Conservation (phyloP, 2,888 invertebrate species). For the Amphipoea lucens region DNA sequence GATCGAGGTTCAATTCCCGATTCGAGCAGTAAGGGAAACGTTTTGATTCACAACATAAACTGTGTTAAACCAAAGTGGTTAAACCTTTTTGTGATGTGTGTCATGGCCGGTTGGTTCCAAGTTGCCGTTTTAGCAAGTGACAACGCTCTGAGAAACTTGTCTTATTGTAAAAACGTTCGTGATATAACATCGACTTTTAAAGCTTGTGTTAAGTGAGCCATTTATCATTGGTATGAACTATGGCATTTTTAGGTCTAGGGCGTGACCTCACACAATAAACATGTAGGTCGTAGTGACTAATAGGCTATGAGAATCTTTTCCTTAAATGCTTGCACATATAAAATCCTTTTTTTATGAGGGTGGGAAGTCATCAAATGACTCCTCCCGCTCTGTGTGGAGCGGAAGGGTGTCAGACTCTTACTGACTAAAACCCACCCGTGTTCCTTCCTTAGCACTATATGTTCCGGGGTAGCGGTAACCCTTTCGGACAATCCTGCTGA, state of each 20-base stretch:
- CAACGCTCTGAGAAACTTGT: constrained; percentile 35
- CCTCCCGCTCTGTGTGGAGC: too few relatives aligned
- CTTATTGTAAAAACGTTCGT: constrained; percentile 38
- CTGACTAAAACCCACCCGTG: too few relatives aligned
- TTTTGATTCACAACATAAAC: constrained; percentile 46
- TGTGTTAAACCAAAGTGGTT: constrained; percentile 32
- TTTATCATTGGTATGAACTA: constrained; percentile 32
- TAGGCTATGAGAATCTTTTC: background rate
- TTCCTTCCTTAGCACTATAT: too few relatives aligned
- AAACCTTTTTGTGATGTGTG: constrained; percentile 53
- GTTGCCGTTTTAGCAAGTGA: constrained; percentile 39
- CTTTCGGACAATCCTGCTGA: too few relatives aligned
- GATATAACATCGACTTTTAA: constrained; percentile 52
- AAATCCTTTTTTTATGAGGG: background rate
- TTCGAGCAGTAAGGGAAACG: constrained; percentile 50
- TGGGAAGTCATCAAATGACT: too few relatives aligned
- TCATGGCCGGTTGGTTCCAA: constrained; percentile 59
- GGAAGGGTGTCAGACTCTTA: too few relatives aligned
- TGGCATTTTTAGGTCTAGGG: constrained; percentile 36
- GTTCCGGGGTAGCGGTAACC: too few relatives aligned
- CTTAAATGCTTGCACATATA: background rate
- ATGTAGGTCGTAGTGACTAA: background rate
- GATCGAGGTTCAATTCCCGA: constrained; percentile 59
- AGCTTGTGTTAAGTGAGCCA: background rate
- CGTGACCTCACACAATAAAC: constrained; percentile 25